Evolutionary conservation across 2,888 invertebrate genomes (phyloP).

Genomic region (Pteria penguin): DNA sequence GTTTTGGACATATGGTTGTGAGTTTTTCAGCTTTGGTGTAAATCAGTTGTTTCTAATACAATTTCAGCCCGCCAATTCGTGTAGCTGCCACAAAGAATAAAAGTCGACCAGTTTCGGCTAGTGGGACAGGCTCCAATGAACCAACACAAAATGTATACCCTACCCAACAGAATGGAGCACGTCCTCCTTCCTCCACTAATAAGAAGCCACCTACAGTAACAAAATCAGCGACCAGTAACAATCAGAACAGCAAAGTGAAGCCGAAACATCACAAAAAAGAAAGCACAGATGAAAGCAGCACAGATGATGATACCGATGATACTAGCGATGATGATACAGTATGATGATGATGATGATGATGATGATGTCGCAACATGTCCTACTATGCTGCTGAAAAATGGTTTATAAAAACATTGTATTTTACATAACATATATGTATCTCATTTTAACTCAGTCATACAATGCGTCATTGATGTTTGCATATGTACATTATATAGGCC

Average conservation of each 20-base stretch:
- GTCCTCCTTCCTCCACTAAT: neutral
- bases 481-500: no score
- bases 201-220: neutral
- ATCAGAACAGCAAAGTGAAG: neutral
- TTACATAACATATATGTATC: no score
- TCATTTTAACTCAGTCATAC: no score
- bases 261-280: slow-evolving; percentile 5
- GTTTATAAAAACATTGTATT: no score
- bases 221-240: neutral
- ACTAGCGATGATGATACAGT: neutral
- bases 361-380: no score
- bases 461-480: no score
- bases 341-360: no score
- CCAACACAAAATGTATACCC: neutral
- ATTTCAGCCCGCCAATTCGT: neutral
- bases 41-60: no score
- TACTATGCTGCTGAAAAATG: no score
- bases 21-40: no score
- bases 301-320: slow-evolving; percentile 2
- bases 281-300: slow-evolving; percentile 12
- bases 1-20: no score
- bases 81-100: neutral
- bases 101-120: neutral
- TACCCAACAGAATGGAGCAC: neutral
- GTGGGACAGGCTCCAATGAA: neutral